Evolutionary conservation across 2,113 vertebrate genomes (phyloP).

Genomic region (Eulemur rufifrons): DNA sequence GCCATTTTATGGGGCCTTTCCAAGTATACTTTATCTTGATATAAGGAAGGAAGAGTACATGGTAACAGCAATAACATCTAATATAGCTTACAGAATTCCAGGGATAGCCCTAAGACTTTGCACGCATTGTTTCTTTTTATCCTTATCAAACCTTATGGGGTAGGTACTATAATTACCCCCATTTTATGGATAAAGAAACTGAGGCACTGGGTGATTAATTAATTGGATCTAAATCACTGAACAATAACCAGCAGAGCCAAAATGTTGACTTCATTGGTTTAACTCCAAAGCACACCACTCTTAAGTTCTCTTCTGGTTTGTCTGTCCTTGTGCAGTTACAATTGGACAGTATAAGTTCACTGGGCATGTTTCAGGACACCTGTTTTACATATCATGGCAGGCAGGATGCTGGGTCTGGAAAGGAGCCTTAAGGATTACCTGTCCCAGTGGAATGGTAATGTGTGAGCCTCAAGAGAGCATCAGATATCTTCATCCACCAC

Average conservation of each 20-base stretch:
- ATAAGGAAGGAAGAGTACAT: not conserved
- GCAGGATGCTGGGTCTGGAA: not conserved
- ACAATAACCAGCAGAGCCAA: not conserved
- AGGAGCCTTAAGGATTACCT: not conserved
- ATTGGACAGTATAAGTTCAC: not conserved
- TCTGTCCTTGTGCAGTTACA: not conserved
- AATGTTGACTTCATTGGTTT: not conserved
- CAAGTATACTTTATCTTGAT: not conserved
- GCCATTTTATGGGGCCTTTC: not conserved
- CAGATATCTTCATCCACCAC: too few relatives aligned
- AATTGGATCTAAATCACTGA: not conserved
- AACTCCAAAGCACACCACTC: not conserved
- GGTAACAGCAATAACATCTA: not conserved
- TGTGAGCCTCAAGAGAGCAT: not conserved
- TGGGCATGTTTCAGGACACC: not conserved
- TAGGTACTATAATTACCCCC: not conserved
- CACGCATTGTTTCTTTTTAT: not conserved
- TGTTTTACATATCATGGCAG: not conserved
- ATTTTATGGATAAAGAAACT: not conserved
- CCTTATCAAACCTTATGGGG: not conserved
- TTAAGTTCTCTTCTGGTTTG: not conserved
- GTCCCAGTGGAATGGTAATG: not conserved
- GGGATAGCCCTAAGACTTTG: not conserved
- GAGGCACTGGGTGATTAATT: not conserved
- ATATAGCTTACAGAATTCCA: not conserved